Evolutionary conservation across 2,888 invertebrate genomes (phyloP), one percentile per base, ranked within the genome.

Genomic region (Zelleria hepariella): DNA sequence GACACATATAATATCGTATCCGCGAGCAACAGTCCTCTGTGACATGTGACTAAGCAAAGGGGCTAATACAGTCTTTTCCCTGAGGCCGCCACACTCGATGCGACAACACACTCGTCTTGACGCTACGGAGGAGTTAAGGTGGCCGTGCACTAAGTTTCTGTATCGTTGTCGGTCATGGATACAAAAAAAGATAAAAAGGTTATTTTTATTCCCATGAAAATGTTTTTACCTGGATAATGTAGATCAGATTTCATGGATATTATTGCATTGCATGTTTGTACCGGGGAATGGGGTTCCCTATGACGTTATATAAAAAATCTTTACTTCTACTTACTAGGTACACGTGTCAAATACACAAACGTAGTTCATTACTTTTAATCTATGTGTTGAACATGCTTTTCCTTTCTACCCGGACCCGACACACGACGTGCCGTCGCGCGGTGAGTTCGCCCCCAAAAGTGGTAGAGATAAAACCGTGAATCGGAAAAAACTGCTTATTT

Each of bases 401-500:
- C 32, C 32, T 42, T 42, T 15, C 32, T 15, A 15, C 15, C 4
- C 32, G 32, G 15, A 42, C 15, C 3, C 32, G 15, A 15, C 32
- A 15, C 32, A 42, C 32, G 32, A 42, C 10, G 32, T 15, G 10
- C 15, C 32, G 10, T 15, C 15, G 32, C 2, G 32, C 4, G 15
- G 18, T 49, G 49, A 49, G 21, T 49, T 21, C 49, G 18, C 18
- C 49, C 18, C 72, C 72, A 70, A 63, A 68, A 72, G 78, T 18
- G 49, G 49, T 49, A 21, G 78, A 76, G 78, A 81, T 80, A 84
- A 82, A 83, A 78, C 77, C 77, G 75, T 67, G 77, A 83, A 82
- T 84, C 80, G 80, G 80, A 82, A 84, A 32, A 82, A 86, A 86
- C 85, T 85, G 85, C 84, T 86, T 85, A 86, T 86, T 87, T 87